Percentiles rank a stretch among this genome's conserved stretches.
These are phyloP conservation scores for Ailuropoda melanoleuca DNA, from an alignment of 2,113 vertebrate species.

Conservation along the genomic window DNA sequence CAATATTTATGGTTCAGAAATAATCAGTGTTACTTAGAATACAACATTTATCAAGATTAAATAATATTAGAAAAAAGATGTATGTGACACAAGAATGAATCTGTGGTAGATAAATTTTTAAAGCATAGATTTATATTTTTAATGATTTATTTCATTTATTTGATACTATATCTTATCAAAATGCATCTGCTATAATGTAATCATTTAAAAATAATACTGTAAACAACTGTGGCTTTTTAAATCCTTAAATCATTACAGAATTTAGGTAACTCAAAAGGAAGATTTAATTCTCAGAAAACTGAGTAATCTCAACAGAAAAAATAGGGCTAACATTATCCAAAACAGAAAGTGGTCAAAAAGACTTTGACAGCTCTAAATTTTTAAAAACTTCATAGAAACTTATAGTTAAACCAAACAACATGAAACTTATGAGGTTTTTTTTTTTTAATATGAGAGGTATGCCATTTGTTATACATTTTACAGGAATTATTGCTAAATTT, in stretches of 20 bases:
- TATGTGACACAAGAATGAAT: constrained; percentile 8
- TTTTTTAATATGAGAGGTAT: background rate
- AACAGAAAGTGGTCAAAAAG: background rate
- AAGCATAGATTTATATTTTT: background rate
- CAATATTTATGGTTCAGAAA: constrained; percentile 40
- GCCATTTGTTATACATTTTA: background rate
- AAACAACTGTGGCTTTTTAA: constrained; percentile 35
- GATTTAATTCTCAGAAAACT: constrained; percentile 38
- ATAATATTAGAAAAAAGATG: background rate
- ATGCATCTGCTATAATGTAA: background rate
- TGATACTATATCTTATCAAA: background rate
- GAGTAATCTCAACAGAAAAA: background rate
- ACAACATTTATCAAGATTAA: constrained; percentile 28
- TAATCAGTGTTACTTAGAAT: constrained; percentile 14
- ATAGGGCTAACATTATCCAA: background rate
- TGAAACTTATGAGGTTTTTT: background rate
- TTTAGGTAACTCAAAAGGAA: background rate
- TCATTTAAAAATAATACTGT: background rate
- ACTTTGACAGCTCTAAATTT: background rate
- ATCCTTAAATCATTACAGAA: background rate
- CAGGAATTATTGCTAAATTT: background rate
- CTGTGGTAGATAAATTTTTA: constrained; percentile 12
- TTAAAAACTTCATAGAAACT: background rate
- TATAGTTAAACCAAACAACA: background rate
- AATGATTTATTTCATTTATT: constrained; percentile 30